These are phyloP conservation scores for Propithecus coquereli DNA, from an alignment of 2,113 vertebrate species.

Conservation along the genomic window DNA sequence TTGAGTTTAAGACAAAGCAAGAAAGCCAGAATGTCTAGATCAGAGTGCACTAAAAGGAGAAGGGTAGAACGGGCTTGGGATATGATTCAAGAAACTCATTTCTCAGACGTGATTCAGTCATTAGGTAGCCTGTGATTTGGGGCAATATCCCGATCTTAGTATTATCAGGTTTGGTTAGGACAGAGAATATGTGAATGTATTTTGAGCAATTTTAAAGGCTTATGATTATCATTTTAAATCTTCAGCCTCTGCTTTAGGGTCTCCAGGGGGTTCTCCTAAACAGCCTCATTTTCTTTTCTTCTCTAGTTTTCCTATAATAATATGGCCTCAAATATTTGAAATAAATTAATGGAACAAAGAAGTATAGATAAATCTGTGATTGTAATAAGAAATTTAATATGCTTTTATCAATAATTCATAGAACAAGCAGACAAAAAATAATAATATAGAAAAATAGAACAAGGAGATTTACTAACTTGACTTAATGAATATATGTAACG, in stretches of 20 bases:
- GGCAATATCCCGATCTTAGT: neutral
- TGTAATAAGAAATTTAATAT: neutral
- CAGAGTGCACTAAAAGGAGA: neutral
- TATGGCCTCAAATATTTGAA: neutral
- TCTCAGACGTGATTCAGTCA: neutral
- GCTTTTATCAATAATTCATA: neutral
- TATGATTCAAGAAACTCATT: neutral
- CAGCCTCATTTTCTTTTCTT: neutral
- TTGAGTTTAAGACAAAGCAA: neutral
- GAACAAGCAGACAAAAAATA: neutral
- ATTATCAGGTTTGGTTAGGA: neutral
- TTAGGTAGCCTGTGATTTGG: neutral
- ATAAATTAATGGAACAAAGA: neutral
- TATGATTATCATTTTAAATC: neutral
- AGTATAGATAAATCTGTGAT: neutral
- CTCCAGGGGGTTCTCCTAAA: neutral
- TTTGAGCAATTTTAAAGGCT: neutral
- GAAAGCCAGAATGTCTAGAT: neutral
- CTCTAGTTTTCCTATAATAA: constrained; percentile 11
- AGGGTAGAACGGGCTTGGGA: neutral
- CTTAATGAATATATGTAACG: neutral
- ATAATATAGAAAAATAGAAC: neutral
- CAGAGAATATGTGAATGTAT: neutral
- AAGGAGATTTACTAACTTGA: neutral
- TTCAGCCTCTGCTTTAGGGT: neutral